These are phyloP conservation scores for Tragulus kanchil DNA, from an alignment of 2,113 vertebrate species.

Conservation along the genomic window DNA sequence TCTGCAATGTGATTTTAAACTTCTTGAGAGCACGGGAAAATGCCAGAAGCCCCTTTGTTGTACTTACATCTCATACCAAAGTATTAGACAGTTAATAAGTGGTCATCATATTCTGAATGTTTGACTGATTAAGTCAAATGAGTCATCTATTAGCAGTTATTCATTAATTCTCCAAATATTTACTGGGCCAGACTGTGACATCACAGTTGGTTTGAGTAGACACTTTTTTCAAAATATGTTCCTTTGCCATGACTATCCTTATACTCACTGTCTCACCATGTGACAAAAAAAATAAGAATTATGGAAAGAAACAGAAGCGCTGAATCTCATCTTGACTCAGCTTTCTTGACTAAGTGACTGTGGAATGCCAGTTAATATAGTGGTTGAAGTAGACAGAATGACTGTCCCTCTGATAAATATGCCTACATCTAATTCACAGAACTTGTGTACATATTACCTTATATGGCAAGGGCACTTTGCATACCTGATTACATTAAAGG, in stretches of 20 bases:
- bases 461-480: background rate
- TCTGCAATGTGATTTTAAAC: background rate
- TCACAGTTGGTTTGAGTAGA: background rate
- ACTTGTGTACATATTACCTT: background rate
- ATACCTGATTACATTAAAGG: background rate
- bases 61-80: background rate
- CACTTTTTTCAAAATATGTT: conserved; percentile 29
- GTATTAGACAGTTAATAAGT: background rate
- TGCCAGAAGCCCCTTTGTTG: background rate
- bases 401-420: background rate
- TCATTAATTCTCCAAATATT: background rate
- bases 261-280: background rate
- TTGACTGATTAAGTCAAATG: background rate
- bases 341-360: background rate
- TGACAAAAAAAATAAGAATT: background rate
- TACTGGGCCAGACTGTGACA: background rate
- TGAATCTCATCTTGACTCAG: background rate
- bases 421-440: background rate
- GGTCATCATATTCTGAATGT: background rate
- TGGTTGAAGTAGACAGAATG: background rate
- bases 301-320: background rate
- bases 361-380: background rate
- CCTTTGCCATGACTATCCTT: background rate
- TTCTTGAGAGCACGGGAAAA: conserved; percentile 16
- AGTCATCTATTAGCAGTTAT: background rate